A percentile compares a stretch with the other conserved stretches of the same genome.
These are phyloP conservation scores for Trachymyrmex septentrionalis DNA, from an alignment of 1,140 invertebrate genomes.

Conservation along the genomic window DNA sequence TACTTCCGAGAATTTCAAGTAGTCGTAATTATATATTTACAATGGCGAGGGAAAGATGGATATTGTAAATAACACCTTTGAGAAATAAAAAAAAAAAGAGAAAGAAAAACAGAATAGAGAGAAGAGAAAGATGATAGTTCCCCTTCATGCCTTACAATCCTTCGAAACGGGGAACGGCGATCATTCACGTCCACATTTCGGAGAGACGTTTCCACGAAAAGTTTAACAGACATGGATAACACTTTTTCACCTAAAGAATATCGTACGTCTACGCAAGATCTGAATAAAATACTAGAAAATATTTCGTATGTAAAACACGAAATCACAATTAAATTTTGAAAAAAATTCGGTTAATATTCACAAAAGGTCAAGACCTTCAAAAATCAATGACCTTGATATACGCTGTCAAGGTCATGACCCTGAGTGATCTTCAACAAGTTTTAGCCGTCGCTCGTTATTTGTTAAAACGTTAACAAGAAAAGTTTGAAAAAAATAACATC, in stretches of 20 bases:
- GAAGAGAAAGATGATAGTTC: slow-evolving; percentile 41
- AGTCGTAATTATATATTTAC: neutral
- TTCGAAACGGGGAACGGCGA: neutral
- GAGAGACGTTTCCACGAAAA: slow-evolving; percentile 46
- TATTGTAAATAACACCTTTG: slow-evolving; percentile 48
- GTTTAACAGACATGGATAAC: neutral
- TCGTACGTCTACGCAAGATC: neutral
- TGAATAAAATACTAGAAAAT: neutral
- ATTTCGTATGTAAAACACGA: neutral
- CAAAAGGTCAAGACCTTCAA: too few relatives aligned
- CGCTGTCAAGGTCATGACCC: too few relatives aligned
- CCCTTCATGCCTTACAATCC: slow-evolving; percentile 25
- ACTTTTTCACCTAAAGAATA: slow-evolving; percentile 37
- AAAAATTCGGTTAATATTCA: neutral
- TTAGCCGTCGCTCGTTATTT: too few relatives aligned
- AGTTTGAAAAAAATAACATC: too few relatives aligned
- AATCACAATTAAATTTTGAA: neutral
- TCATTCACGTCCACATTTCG: neutral
- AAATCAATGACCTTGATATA: too few relatives aligned
- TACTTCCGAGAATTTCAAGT: neutral
- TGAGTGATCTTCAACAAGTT: too few relatives aligned
- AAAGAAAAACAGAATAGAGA: too few relatives aligned
- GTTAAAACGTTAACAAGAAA: too few relatives aligned
- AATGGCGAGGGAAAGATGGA: slow-evolving; percentile 32
- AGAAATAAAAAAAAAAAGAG: slow-evolving; percentile 40